Evolutionary conservation across 2,113 vertebrate genomes (phyloP).

Genomic region (Hydrochoerus hydrochaeris): DNA sequence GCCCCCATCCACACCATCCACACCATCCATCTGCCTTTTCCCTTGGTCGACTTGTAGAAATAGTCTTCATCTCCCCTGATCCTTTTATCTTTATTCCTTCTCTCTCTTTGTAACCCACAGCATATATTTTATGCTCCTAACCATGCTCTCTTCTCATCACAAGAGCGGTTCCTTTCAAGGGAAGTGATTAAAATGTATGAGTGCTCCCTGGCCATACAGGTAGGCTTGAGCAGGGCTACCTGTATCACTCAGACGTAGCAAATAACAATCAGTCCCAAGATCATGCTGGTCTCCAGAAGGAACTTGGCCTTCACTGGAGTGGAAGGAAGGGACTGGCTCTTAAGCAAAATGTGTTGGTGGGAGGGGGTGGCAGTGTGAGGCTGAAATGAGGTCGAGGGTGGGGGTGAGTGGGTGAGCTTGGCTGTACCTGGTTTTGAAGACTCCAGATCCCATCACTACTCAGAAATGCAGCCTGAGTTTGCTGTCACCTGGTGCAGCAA

Average conservation of each 20-base stretch:
- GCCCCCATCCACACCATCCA: background rate
- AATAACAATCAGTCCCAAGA: background rate
- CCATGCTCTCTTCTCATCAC: background rate
- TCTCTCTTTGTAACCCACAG: slow-evolving; percentile 23
- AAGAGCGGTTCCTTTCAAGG: slow-evolving; percentile 18
- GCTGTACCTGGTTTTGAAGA: background rate
- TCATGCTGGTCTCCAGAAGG: background rate
- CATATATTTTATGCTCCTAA: background rate
- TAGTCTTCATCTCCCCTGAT: slow-evolving; percentile 9
- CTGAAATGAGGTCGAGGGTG: no score
- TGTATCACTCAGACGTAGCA: background rate
- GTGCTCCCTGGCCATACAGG: background rate
- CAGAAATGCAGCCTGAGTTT: background rate
- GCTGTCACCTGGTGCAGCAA: background rate
- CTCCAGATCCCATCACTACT: background rate
- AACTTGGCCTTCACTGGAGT: background rate
- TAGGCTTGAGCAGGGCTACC: background rate
- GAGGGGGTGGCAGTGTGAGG: background rate
- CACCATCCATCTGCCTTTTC: background rate
- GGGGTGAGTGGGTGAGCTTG: no score
- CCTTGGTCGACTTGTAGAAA: slow-evolving; percentile 59
- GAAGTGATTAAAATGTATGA: slow-evolving; percentile 12
- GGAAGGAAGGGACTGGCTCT: slow-evolving; percentile 39
- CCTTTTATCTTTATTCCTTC: slow-evolving; percentile 67
- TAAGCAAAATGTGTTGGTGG: slow-evolving; percentile 14